phyloP scores from a whole-genome alignment of 2,797 vertebrate species.

The Linurgus olivaceus region DNA sequence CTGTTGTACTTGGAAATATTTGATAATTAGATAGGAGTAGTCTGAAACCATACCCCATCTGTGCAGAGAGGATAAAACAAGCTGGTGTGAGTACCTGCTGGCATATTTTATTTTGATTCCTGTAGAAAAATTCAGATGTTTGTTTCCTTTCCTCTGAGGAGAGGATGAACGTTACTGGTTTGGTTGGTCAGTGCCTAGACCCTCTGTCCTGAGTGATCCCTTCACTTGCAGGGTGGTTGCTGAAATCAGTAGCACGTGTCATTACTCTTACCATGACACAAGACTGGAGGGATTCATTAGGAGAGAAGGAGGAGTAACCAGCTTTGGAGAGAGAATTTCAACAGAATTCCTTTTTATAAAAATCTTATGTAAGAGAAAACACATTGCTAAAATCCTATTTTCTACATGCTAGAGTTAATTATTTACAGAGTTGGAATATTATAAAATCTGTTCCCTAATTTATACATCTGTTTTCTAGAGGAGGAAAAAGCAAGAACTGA shows the following conservation, averaged over 20 bases:
- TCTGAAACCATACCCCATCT: background rate
- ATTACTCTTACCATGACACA: background rate
- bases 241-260: background rate
- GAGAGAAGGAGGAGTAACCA: background rate
- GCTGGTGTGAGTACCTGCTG: background rate
- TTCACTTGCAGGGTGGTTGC: background rate
- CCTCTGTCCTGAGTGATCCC: background rate
- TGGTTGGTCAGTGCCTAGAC: background rate
- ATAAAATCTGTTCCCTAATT: background rate
- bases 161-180: background rate
- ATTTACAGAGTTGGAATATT: background rate
- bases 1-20: background rate
- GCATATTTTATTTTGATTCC: background rate
- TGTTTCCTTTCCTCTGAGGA: background rate
- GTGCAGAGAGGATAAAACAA: background rate
- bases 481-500: slow-evolving; percentile 65
- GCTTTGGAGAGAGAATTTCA: background rate
- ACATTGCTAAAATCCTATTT: background rate
- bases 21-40: background rate
- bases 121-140: background rate
- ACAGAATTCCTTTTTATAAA: background rate
- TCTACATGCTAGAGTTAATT: background rate
- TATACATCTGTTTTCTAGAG: slow-evolving; percentile 7
- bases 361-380: background rate
- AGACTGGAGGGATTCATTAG: background rate